Base-by-base conservation (phyloP, 2,113 vertebrate species). In the Tapirus terrestris region DNA sequence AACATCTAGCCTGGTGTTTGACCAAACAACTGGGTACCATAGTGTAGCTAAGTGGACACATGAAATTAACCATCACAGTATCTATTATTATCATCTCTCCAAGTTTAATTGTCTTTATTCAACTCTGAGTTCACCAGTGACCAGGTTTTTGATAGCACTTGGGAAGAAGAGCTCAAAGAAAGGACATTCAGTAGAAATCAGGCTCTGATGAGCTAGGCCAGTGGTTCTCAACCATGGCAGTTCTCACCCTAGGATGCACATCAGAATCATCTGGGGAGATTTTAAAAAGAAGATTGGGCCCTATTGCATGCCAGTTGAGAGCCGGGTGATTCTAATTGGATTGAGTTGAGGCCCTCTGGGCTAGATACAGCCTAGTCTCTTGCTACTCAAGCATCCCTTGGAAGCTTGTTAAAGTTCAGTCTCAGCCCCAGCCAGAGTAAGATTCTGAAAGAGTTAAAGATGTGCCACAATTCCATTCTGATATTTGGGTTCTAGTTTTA, bases 51-150 rank as follows among this genome's bases (percentile, higher is more conserved):
- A 48, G 29, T 77, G 43, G 27, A 93, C 45, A 77, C 17, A 14
- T 27, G 70, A 93, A 76, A 48, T 61, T 53, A 76, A 76, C 45
- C 17, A 39, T 84, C 36, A 45, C 8, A 29, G 33, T 53, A 63
- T 72, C 29, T 96, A 43, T 93, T 89, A 51, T 61, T 60, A 76
- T 89, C 91, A 9, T 77, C 23, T 77, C 60, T 93, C 27, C n/a
- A 29, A 31, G 31, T 70, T 94, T 91, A 79, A 83, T 88, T 58
- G 91, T 90, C 60, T 70, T 94, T 73, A 75, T 12, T 73, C 48
- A 61, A 76, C 39, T 45, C 27, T 33, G 43, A 81, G 51, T 58
- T 51, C 53, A 39, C 33, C 39, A 36, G 53, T 53, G 53, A 21
- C 27, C 33, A 68, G 60, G 51, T 2, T 81, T 76, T 82, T 85